Percentiles rank a stretch among this genome's conserved stretches.
Evolutionary conservation across 64 coral and sea anemone genomes (phyloP).

Genomic region (Trachythela sp.): DNA sequence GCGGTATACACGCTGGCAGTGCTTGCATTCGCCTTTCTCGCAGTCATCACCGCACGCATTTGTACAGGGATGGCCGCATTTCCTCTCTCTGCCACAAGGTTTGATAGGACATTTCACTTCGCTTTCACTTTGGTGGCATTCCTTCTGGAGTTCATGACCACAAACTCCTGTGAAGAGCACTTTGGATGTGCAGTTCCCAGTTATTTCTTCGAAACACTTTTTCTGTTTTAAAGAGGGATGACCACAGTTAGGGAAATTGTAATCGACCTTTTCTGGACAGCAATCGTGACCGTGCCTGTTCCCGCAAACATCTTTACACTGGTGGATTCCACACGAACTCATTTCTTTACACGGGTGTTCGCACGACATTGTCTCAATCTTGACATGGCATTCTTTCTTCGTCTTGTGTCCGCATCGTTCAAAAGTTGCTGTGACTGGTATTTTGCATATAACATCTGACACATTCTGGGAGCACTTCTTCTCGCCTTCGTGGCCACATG

Average conservation of each 20-base stretch:
- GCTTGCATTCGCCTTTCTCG: constrained; percentile 8
- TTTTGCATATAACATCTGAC: background rate
- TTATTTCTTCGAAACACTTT: background rate
- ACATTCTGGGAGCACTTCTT: background rate
- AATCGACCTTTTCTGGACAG: too few relatives aligned
- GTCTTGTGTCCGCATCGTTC: background rate
- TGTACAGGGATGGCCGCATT: background rate
- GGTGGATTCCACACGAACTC: background rate
- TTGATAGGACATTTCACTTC: background rate
- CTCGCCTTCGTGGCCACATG: background rate
- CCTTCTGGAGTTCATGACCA: background rate
- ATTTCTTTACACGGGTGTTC: background rate
- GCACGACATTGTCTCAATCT: background rate
- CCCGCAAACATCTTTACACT: too few relatives aligned
- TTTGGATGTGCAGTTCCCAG: background rate
- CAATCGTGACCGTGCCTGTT: too few relatives aligned
- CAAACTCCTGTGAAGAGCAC: background rate
- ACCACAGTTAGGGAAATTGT: background rate
- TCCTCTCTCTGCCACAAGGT: constrained; percentile 1
- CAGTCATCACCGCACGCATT: constrained; percentile 25
- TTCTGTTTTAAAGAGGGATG: background rate
- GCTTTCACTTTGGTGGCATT: background rate
- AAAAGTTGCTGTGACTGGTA: background rate
- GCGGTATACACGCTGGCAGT: background rate
- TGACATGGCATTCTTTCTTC: background rate